phyloP scores from a whole-genome alignment of 2,888 invertebrate species.

The Vanessa cardui region DNA sequence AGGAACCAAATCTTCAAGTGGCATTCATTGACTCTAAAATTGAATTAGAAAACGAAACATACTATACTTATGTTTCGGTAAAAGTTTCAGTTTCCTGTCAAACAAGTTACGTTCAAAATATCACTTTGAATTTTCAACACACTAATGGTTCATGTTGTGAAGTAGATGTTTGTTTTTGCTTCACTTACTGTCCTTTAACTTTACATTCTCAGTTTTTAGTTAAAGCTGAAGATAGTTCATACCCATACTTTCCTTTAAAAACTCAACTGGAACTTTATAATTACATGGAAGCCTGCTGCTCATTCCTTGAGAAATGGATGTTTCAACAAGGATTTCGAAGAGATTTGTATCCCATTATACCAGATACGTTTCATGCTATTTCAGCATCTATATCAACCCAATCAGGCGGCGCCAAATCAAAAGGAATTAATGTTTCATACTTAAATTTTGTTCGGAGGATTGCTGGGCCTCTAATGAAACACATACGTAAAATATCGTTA shows the following conservation, averaged over 20 bases:
- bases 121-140: constrained; percentile 59
- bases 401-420: constrained; percentile 54
- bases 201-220: constrained; percentile 59
- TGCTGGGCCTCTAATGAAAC: constrained; percentile 73
- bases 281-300: constrained; percentile 60
- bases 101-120: constrained; percentile 49
- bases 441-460: constrained; percentile 69
- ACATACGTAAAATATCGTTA: constrained; percentile 66
- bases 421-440: constrained; percentile 70
- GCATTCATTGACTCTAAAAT: constrained; percentile 50
- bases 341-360: constrained; percentile 72
- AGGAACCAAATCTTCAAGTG: constrained; percentile 54
- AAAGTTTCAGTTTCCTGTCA: constrained; percentile 53
- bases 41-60: constrained; percentile 43
- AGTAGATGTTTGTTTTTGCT: constrained; percentile 66
- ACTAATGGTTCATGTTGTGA: constrained; percentile 63
- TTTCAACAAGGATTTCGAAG: constrained; percentile 76
- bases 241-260: constrained; percentile 65
- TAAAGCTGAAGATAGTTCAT: constrained; percentile 58
- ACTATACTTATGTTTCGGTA: constrained; percentile 56
- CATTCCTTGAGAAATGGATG: constrained; percentile 76
- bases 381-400: constrained; percentile 58
- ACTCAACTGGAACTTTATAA: constrained; percentile 57
- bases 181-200: constrained; percentile 67
- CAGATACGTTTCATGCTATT: constrained; percentile 71